Base-by-base conservation (phyloP, 2,888 invertebrate species). In the Acrobasis suavella region DNA sequence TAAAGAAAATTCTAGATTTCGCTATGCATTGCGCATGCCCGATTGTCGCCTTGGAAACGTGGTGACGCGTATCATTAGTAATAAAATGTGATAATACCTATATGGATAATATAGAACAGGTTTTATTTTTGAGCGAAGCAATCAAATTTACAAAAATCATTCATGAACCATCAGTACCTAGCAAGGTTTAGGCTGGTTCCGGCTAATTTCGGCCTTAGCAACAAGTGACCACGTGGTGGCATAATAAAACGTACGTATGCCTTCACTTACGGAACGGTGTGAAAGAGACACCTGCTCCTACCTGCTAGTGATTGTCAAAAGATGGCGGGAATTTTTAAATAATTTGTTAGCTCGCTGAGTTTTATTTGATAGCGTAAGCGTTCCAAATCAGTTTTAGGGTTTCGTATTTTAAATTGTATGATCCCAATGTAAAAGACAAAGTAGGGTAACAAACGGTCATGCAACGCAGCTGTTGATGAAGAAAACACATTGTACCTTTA, bases 401-500 rank as follows among this genome's bases (percentile, higher is more conserved):
- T n/a, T n/a, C n/a, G n/a, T n/a, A n/a, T n/a, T 42, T n/a, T 14
- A 2, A 46, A 46, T 42, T 42, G n/a, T n/a, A 46, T 10, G 10
- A 46, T 14, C 5, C 12, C n/a, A 46, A 46, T 9, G 58, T 50
- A 37, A 12, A 15, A 38, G 1, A 12, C 9, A 46, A 42, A 9
- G 49, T 42, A 42, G 14, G 15, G 42, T 17, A 61, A 63, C 17
- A 14, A 38, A 62, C 54, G 16, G 3, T 51, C 32, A 22, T 50
- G 22, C 16, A 63, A 50, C 2, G 22, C 59, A 50, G 54, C 16
- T 56, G 62, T 42, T 61, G 62, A 46, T 66, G 32, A 32, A 65
- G 52, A 58, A 58, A 64, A 59, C 49, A 14, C 54, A 62, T 66
- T 59, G 61, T 85, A 87, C 86, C 86, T 87, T 83, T 17, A 82